Evolutionary conservation across 1,140 invertebrate genomes (phyloP), one percentile per base, ranked within the genome.

Genomic region (Drosophila pachea): DNA sequence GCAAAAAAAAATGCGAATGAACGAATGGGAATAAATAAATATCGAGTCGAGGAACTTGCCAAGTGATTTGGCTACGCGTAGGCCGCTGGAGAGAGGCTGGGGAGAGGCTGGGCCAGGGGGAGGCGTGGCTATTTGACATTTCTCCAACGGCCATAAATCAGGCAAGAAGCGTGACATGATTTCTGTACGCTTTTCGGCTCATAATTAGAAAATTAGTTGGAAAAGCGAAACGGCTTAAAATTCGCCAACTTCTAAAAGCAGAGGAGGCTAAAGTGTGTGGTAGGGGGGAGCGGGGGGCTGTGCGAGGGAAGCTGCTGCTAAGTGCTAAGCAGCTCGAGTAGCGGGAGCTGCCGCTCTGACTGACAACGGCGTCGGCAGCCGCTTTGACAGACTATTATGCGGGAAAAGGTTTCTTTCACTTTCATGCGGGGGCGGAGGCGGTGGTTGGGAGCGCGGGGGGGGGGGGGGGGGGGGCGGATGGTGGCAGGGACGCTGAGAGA

Each of bases 131-230:
- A 76, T 86, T 87, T 87, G 84, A 87, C 84, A 87, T 87, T 88
- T 86, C 84, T 87, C 79, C 86, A 87, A 73, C 16, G 62, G 48
- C 77, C 73, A 87, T 87, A 86, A 87, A 87, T 87, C 86, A 79
- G 61, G 47, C 61, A 65, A 52, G 52, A 42, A 70, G 67, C 54
- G 68, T 81, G 82, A 86, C 81, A 86, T 77, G 74, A 78, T 81
- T 86, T 87, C 75, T 67, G 50, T 73, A 43, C 68, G 50, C 68
- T 40, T 62, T 55, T 62, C 54, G 63, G 64, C 76, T 87, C 84
- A 87, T 87, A 87, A 87, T 87, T 87, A 87, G 84, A 87, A 86
- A 87, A 86, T 87, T 82, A 86, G 83, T 77, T 78, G 56, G 47
- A 73, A 73, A 22, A 54, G 45, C 40, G 56, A 52, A 75, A 62